Percentiles rank a stretch among this genome's conserved stretches.
phyloP scores from a whole-genome alignment of 2,113 vertebrate species.

The Ceyx margarethae region DNA sequence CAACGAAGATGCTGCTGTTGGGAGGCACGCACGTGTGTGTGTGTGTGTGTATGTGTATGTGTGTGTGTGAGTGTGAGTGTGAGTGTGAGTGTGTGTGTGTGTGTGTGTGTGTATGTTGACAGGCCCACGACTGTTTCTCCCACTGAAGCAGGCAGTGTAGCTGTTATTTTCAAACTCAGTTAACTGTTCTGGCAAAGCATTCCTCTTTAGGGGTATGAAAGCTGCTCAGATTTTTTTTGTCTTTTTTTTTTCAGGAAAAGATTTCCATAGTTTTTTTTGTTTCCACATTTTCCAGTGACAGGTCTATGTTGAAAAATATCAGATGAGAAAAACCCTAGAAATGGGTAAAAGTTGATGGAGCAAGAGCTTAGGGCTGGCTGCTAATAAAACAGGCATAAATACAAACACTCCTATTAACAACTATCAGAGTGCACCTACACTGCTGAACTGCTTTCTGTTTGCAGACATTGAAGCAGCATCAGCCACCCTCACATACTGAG shows the following conservation, averaged over 20 bases:
- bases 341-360: not conserved
- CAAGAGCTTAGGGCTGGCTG: constrained; percentile 26
- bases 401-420: not conserved
- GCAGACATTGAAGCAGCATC: not conserved
- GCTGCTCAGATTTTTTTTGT: not conserved
- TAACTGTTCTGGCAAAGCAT: not conserved
- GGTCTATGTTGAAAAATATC: constrained; percentile 2
- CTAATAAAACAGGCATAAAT: constrained; percentile 27
- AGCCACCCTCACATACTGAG: not conserved
- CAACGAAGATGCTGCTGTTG: not conserved
- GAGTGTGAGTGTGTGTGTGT: not conserved
- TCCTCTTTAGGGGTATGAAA: not conserved
- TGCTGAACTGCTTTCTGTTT: constrained; percentile 25
- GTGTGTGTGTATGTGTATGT: not conserved
- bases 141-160: not conserved
- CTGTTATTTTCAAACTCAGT: not conserved
- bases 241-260: not conserved
- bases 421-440: constrained; percentile 13
- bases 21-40: not conserved
- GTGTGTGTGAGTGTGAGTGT: not conserved
- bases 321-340: not conserved
- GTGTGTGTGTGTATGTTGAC: not conserved
- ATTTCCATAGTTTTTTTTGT: not conserved
- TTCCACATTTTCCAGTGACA: not conserved
- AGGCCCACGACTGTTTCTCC: not conserved